Evolutionary conservation across 2,797 vertebrate genomes (phyloP), one percentile per base, ranked within the genome.

Genomic region (Tiaroga cobitis): DNA sequence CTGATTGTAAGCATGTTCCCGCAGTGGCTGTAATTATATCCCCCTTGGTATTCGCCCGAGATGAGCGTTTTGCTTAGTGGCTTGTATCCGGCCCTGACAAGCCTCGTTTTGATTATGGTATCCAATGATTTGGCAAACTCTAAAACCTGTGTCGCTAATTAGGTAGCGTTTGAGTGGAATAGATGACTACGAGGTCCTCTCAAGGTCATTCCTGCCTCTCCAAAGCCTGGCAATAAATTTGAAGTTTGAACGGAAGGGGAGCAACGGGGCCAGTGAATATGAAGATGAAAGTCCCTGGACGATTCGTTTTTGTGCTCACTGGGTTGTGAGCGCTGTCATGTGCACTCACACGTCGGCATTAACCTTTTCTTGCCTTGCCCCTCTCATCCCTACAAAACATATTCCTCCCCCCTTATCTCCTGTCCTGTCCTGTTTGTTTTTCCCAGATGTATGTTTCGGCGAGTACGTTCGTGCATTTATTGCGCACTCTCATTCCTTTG

Each of bases 101-200:
- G 81, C 82, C 76, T 76, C 88, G 16, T 88, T 93, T 95, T 94
- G 93, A 94, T 93, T 94, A 92, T 89, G 89, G 89, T 85, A 92
- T 92, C 91, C 87, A 75, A 91, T 92, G 91, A 90, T 94, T 94
- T 93, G 94, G 91, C 91, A 80, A 92, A 92, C 88, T 89, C 86
- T 92, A 92, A 93, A 93, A 91, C 89, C 7, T 86, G 84, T 90
- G 93, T 91, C 82, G 85, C 93, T 95, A 95, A 95, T 96, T 95
- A 96, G 93, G 87, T 86, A 81, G 87, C 84, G 61, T 93, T 87
- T 81, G 87, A 92, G 87, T 88, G 80, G 89, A 91, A 92, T 85
- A 91, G 92, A 92, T 91, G 94, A 93, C 91, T 92, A 88, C 32
- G 32, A 89, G 91, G 92, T 93, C 91, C 84, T 90, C 91, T 85